Conservation (phyloP, 2,888 invertebrate species). For the Hipparchia sbordonii region DNA sequence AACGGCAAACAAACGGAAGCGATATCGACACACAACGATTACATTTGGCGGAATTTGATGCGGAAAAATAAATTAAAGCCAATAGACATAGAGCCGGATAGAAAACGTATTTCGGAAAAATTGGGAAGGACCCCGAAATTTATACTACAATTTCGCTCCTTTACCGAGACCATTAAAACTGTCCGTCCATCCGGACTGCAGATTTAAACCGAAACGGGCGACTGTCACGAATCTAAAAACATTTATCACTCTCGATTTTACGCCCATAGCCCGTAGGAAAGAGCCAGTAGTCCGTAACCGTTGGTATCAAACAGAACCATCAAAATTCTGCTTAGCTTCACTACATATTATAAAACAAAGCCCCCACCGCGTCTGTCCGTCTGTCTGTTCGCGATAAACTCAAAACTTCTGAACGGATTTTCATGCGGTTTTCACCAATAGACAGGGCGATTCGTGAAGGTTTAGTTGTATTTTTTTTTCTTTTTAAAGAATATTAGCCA, state of each 20-base stretch:
- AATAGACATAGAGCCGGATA: constrained; percentile 56
- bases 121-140: constrained; percentile 63
- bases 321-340: not conserved
- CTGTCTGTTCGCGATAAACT: no score
- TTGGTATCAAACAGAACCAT: not conserved
- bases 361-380: no score
- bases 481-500: no score
- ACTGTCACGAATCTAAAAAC: constrained; percentile 68
- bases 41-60: constrained; percentile 40
- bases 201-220: constrained; percentile 69
- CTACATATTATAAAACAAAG: no score
- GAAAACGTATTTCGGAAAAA: constrained; percentile 60
- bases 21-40: constrained; percentile 33
- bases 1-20: constrained; percentile 49
- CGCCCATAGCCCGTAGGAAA: constrained; percentile 38
- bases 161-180: constrained; percentile 72
- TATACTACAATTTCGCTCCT: constrained; percentile 67
- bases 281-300: constrained; percentile 6
- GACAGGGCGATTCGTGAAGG: no score
- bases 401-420: no score
- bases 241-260: constrained; percentile 71
- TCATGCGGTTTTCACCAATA: no score
- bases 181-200: constrained; percentile 68
- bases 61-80: constrained; percentile 71
- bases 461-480: no score